phyloP scores from a whole-genome alignment of 1,140 invertebrate genomes.

The Ceratoteleas bidentatus region DNA sequence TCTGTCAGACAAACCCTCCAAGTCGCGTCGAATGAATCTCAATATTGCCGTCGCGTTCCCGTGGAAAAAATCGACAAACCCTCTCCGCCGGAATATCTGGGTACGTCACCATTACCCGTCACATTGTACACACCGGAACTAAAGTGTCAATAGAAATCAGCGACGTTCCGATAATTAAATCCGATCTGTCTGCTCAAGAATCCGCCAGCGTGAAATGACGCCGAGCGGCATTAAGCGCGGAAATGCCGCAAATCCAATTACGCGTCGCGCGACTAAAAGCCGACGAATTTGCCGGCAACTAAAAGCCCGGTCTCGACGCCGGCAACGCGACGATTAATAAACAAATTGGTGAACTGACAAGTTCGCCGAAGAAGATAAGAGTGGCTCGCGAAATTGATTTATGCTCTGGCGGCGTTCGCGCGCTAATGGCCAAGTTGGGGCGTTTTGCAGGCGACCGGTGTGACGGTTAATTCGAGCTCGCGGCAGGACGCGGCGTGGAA shows the following conservation, averaged over 20 bases:
- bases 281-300: background rate
- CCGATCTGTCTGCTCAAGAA: no score
- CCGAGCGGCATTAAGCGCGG: no score
- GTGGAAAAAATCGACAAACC: no score
- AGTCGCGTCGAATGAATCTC: no score
- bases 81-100: no score
- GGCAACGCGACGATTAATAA: constrained; percentile 7
- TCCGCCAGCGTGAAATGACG: no score
- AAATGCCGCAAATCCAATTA: background rate
- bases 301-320: constrained; percentile 1
- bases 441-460: constrained; percentile 30
- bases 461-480: constrained; percentile 39
- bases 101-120: no score
- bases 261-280: background rate
- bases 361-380: constrained; percentile 8
- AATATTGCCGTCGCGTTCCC: no score
- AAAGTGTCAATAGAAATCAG: no score
- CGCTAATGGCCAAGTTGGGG: constrained; percentile 35
- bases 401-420: constrained; percentile 20
- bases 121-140: no score
- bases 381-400: constrained; percentile 36
- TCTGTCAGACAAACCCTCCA: no score
- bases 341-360: constrained; percentile 27
- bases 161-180: no score
- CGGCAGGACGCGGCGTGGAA: constrained; percentile 34